These are phyloP conservation scores for Drosophila prostipennis DNA, from an alignment of 2,888 invertebrate genomes.

Conservation along the genomic window DNA sequence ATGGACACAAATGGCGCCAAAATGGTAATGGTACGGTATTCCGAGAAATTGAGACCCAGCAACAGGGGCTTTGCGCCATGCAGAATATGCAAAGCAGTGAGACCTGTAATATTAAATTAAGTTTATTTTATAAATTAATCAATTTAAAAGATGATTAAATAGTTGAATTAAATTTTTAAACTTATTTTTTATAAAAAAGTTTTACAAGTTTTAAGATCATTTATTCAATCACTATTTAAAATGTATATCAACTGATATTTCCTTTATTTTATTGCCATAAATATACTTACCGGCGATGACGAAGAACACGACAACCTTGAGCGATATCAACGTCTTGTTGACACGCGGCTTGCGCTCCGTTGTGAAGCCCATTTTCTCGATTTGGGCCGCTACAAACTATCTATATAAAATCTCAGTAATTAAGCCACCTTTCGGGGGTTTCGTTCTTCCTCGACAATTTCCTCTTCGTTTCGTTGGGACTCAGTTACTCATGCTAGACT, in stretches of 20 bases:
- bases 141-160: too few species aligned
- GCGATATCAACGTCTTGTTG: conserved; percentile 90
- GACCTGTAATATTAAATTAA: too few species aligned
- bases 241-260: too few species aligned
- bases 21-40: conserved; percentile 91
- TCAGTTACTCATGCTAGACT: conserved; percentile 40
- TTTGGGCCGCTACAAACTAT: conserved; percentile 34
- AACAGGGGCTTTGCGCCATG: conserved; percentile 87
- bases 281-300: conserved; percentile 89
- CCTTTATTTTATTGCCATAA: not conserved
- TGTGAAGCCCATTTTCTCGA: conserved; percentile 77
- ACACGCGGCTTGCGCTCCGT: conserved; percentile 84
- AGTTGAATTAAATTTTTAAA: too few species aligned
- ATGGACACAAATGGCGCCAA: conserved; percentile 92
- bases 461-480: conserved; percentile 32
- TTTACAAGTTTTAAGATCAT: too few species aligned
- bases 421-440: conserved; percentile 31
- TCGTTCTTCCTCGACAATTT: conserved; percentile 16
- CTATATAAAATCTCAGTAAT: conserved; percentile 24
- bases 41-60: conserved; percentile 89
- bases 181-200: too few species aligned
- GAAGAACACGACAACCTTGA: conserved; percentile 92
- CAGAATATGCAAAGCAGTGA: conserved; percentile 93
- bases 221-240: too few species aligned
- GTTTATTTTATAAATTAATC: too few species aligned